Conservation (phyloP, 2,888 invertebrate genomes). For the Drosophila paucipuncta region DNA sequence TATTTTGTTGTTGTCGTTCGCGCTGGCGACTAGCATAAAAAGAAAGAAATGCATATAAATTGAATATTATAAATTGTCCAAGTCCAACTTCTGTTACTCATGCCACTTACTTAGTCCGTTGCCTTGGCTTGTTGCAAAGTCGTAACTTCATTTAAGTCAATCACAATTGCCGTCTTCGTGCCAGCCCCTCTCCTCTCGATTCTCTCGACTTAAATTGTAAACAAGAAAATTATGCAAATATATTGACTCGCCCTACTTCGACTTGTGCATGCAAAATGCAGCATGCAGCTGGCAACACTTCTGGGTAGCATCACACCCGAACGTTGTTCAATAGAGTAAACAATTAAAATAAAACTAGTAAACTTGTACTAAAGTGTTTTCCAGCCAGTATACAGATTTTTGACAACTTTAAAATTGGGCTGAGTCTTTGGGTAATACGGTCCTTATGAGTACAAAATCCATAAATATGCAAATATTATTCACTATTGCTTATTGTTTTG, state of each 20-base stretch:
- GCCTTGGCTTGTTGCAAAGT: slow-evolving; percentile 57
- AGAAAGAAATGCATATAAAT: slow-evolving; percentile 81
- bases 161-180: slow-evolving; percentile 58
- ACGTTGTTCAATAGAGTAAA: slow-evolving; percentile 26
- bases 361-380: neutral
- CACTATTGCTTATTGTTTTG: neutral
- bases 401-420: neutral
- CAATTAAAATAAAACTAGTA: slow-evolving; percentile 30
- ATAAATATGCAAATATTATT: too few species aligned
- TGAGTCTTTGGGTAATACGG: neutral
- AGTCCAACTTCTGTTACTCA: slow-evolving; percentile 63
- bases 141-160: slow-evolving; percentile 84
- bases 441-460: neutral
- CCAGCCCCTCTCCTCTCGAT: neutral
- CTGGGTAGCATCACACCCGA: neutral
- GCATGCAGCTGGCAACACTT: slow-evolving; percentile 10
- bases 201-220: slow-evolving; percentile 73
- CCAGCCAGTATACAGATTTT: neutral
- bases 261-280: slow-evolving; percentile 24
- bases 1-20: slow-evolving; percentile 31
- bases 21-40: slow-evolving; percentile 14
- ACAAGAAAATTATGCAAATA: slow-evolving; percentile 84
- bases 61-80: slow-evolving; percentile 82
- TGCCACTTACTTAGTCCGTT: slow-evolving; percentile 43
- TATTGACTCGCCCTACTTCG: slow-evolving; percentile 50